These are phyloP conservation scores for Acrobasis suavella DNA, from an alignment of 2,888 invertebrate genomes.

Conservation along the genomic window DNA sequence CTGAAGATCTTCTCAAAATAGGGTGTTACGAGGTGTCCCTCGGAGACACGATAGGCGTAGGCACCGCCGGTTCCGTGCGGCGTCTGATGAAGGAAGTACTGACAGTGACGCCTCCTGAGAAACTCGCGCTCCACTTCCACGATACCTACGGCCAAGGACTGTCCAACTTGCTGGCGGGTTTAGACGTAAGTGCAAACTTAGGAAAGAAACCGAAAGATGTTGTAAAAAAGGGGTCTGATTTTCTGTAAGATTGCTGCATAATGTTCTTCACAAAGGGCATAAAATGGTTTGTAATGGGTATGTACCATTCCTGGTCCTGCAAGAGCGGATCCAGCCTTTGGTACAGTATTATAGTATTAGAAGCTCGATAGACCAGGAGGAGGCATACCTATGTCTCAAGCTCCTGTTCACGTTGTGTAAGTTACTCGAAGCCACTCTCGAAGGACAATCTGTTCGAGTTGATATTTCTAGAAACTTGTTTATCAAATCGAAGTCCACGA, in stretches of 20 bases:
- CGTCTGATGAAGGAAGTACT: conserved; percentile 89
- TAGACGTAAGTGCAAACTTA: conserved; percentile 83
- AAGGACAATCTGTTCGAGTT: background rate
- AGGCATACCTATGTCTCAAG: no score
- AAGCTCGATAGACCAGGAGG: no score
- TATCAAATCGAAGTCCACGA: conserved; percentile 14
- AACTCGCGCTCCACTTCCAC: conserved; percentile 97
- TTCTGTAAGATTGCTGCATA: no score
- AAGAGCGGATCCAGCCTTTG: no score
- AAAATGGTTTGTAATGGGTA: no score
- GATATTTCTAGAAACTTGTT: conserved; percentile 3
- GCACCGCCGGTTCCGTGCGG: conserved; percentile 90
- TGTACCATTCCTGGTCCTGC: no score
- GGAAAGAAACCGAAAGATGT: background rate
- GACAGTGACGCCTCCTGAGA: conserved; percentile 83
- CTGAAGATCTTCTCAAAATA: conserved; percentile 87
- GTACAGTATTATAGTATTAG: no score
- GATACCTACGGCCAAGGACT: conserved; percentile 99
- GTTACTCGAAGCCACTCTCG: no score
- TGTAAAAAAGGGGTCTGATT: no score
- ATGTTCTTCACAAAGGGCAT: no score
- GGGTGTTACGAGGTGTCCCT: conserved; percentile 98
- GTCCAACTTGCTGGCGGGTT: conserved; percentile 93
- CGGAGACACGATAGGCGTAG: conserved; percentile 99
- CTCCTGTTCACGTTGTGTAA: no score